Base-by-base conservation (phyloP, 2,113 vertebrate species). In the Zosterops japonicus region DNA sequence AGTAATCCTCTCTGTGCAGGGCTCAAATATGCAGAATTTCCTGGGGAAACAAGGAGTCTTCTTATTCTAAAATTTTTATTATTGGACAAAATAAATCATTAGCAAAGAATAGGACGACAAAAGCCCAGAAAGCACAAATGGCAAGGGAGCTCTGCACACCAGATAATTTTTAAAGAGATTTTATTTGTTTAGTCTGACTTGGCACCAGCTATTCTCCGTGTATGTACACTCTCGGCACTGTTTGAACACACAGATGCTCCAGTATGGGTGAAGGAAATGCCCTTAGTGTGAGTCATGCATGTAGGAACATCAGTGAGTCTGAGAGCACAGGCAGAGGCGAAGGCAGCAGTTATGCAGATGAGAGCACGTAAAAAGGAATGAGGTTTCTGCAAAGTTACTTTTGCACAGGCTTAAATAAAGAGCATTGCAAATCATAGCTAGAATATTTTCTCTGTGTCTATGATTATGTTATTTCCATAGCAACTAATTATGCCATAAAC, bases 401-500 rank as follows among this genome's bases (percentile, higher is more conserved):
- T 24, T 92, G 69, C 69, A 61, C 11, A 76, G 55, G 72, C 69
- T 93, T 92, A 84, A 95, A 83, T 78, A 93, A 95, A 90, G 75
- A 77, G n/a, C 69, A 69, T 24, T 96, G 83, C 76, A 93, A 81
- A 84, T 95, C 86, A 91, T 61, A 81, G 23, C 52, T 35, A 6
- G 87, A 89, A 71, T 93, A 94, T 93, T 93, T 96, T 92, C 56
- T 87, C 65, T 41, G 22, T 63, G 8, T 74, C 74, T 94, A 67
- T 89, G 88, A 88, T 94, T 85, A 74, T 70, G 63, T 94, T 93
- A 90, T 92, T 96, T 95, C 96, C 79, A 93, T 93, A 94, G 96
- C 89, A 95, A 95, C 89, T 95, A 95, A 94, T 93, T 94, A 63
- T 83, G 75, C 92, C 33, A 91, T 95, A 94, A 96, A 95, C 56